Evolutionary conservation across 2,888 invertebrate species (phyloP).

Genomic region (Bhutanitis thaidina): DNA sequence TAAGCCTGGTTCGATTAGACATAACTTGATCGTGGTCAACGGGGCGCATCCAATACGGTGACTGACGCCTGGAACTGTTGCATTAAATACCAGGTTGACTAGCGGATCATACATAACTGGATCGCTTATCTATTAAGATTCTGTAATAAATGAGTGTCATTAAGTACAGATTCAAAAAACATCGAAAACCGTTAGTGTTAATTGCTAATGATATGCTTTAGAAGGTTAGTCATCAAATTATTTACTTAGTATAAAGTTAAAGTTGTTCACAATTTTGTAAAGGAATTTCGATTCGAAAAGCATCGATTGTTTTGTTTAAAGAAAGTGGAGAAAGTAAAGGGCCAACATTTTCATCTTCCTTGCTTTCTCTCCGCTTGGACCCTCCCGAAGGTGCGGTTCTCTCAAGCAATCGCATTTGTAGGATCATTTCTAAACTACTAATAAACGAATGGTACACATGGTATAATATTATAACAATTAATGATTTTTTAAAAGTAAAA

Average conservation of each 20-base stretch:
- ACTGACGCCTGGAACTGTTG: constrained; percentile 37
- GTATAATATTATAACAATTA: too few relatives aligned
- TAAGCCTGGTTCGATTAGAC: constrained; percentile 24
- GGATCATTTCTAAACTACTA: background rate
- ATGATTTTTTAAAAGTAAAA: too few relatives aligned
- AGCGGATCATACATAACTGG: constrained; percentile 63
- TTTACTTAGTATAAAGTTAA: too few relatives aligned
- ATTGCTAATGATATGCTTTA: too few relatives aligned
- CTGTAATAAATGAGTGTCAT: constrained; percentile 2
- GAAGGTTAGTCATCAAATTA: too few relatives aligned
- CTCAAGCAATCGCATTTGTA: constrained; percentile 19
- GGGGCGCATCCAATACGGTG: constrained; percentile 38
- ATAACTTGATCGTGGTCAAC: constrained; percentile 21
- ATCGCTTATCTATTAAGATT: constrained; percentile 27
- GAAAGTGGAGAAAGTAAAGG: constrained; percentile 65
- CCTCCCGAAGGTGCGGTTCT: constrained; percentile 32
- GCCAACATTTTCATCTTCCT: constrained; percentile 36
- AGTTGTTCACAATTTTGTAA: background rate
- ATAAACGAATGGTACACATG: too few relatives aligned
- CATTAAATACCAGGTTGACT: constrained; percentile 55
- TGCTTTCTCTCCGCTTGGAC: constrained; percentile 64
- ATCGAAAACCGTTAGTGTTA: too few relatives aligned
- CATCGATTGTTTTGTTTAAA: background rate
- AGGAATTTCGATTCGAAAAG: background rate
- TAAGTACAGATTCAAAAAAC: background rate